A percentile compares a stretch with the other conserved stretches of the same genome.
Evolutionary conservation across 2,797 vertebrate species (phyloP).

Genomic region (Syndactyla subalaris): DNA sequence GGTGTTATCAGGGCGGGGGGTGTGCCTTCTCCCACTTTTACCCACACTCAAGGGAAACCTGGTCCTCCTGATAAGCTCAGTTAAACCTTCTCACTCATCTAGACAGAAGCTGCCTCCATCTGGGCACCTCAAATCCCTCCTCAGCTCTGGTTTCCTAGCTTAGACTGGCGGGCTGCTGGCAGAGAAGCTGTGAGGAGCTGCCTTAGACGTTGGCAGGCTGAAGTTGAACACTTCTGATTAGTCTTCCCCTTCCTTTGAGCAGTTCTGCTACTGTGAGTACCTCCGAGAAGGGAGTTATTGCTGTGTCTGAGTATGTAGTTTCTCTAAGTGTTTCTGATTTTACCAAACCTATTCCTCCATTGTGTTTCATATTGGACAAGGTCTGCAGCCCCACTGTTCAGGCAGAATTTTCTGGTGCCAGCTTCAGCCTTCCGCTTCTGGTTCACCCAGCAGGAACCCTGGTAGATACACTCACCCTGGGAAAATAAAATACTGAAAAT

Average conservation of each 20-base stretch:
- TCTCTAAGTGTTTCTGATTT: not conserved
- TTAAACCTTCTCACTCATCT: not conserved
- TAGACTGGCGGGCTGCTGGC: conserved; percentile 5
- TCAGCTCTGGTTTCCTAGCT: not conserved
- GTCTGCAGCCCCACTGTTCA: not conserved
- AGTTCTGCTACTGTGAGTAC: not conserved
- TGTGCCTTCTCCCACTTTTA: not conserved
- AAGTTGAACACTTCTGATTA: not conserved
- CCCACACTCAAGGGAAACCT: not conserved
- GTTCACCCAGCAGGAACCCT: not conserved
- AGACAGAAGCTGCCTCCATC: conserved; percentile 2
- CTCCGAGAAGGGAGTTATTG: not conserved
- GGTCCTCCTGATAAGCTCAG: not conserved
- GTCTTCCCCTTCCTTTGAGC: not conserved
- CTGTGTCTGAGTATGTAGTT: not conserved
- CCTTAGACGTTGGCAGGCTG: conserved; percentile 15
- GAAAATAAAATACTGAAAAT: not conserved
- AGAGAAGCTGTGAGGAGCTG: conserved; percentile 20
- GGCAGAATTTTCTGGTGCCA: not conserved
- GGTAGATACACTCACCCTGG: not conserved
- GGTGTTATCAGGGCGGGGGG: not conserved
- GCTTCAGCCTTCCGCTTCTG: not conserved
- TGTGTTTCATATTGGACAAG: not conserved
- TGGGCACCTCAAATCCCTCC: not conserved
- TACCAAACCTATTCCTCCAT: not conserved